These are phyloP conservation scores for Calcarius lapponicus DNA, from an alignment of 2,797 vertebrate genomes.

Conservation along the genomic window DNA sequence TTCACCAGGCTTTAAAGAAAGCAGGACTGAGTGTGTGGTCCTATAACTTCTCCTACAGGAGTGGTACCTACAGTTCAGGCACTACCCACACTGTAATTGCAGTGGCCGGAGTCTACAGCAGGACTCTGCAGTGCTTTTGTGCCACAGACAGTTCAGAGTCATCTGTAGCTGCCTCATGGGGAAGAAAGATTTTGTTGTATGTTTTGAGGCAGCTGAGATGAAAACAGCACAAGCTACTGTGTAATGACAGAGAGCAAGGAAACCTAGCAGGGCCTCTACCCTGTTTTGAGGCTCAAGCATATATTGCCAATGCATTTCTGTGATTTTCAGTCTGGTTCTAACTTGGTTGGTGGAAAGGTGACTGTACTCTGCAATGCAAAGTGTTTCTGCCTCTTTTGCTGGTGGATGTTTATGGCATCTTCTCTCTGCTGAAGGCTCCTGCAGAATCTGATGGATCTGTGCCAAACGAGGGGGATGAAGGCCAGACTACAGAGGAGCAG, in stretches of 20 bases:
- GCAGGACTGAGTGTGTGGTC: not conserved
- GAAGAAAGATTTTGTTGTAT: not conserved
- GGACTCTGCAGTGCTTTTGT: not conserved
- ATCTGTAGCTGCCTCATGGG: not conserved
- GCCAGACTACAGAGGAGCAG: conserved; percentile 72
- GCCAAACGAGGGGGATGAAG: conserved; percentile 64
- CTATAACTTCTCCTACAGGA: fast-evolving
- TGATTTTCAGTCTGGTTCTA: not conserved
- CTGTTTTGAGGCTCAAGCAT: not conserved
- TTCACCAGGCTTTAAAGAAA: not conserved
- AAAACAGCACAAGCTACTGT: not conserved
- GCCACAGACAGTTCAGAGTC: not conserved
- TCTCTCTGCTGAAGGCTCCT: conserved; percentile 73
- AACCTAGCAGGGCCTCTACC: not conserved
- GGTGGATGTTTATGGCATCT: conserved; percentile 29
- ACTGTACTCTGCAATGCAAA: not conserved
- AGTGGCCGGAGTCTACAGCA: not conserved
- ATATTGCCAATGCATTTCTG: not conserved
- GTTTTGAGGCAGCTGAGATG: not conserved
- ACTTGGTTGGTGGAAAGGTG: not conserved
- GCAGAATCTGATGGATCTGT: conserved; percentile 73
- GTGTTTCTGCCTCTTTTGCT: not conserved
- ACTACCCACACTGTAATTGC: not conserved
- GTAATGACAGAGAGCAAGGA: not conserved
- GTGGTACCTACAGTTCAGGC: not conserved